phyloP scores from a whole-genome alignment of 1,140 invertebrate genomes.

The Schlechtendalia chinensis region DNA sequence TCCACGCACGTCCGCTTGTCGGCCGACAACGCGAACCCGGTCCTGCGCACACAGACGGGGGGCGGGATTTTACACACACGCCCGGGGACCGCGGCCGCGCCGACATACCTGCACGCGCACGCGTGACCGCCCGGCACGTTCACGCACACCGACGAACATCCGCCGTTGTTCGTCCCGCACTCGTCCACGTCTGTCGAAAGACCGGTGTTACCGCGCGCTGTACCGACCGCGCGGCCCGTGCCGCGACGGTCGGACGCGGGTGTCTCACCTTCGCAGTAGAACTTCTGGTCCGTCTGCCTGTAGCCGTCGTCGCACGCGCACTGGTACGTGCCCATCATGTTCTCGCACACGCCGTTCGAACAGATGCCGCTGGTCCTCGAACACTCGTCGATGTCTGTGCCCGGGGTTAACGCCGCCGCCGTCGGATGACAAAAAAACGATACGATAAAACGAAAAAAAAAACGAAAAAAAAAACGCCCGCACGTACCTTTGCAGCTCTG shows the following conservation, averaged over 20 bases:
- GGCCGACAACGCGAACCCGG: conserved; percentile 57
- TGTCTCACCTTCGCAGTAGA: conserved; percentile 62
- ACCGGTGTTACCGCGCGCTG: no score
- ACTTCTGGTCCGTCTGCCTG: conserved; percentile 65
- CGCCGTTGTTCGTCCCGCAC: conserved; percentile 63
- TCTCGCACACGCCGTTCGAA: conserved; percentile 81
- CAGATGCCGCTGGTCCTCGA: conserved; percentile 80
- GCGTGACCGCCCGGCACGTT: conserved; percentile 63
- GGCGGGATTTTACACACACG: no score
- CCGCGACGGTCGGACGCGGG: no score
- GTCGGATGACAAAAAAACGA: no score
- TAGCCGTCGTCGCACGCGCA: conserved; percentile 83
- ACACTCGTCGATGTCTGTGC: conserved; percentile 67
- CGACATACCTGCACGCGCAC: conserved; percentile 60
- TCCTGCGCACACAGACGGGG: conserved; percentile 55
- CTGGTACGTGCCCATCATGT: conserved; percentile 82
- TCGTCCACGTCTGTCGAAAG: conserved; percentile 72
- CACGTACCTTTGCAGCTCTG: conserved; percentile 66
- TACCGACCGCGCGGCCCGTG: no score
- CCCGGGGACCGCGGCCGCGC: no score
- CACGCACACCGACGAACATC: conserved; percentile 66
- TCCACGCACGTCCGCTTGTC: conserved; percentile 61
- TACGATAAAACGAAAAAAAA: no score
- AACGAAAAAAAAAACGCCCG: no score
- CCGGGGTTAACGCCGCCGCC: no score